Evolutionary conservation across 2,113 vertebrate genomes (phyloP).

Genomic region (Peromyscus leucopus): DNA sequence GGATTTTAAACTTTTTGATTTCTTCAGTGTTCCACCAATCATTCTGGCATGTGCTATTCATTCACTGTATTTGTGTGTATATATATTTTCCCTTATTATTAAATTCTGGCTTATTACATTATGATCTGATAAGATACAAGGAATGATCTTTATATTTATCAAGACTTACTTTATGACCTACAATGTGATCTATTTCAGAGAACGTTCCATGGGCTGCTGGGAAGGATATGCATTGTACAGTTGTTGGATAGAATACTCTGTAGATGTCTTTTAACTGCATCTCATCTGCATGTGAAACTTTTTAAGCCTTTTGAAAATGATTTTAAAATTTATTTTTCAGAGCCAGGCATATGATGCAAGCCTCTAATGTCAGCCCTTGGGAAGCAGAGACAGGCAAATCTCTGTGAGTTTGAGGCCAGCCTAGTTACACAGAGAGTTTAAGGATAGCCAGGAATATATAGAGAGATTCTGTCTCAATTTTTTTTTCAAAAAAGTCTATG

Average conservation of each 20-base stretch:
- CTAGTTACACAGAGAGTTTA: neutral
- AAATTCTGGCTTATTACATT: neutral
- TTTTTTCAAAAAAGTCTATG: neutral
- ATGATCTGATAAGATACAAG: neutral
- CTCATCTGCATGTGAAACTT: neutral
- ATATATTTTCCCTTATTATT: neutral
- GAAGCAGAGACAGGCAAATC: neutral
- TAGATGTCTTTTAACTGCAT: neutral
- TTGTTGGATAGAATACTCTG: neutral
- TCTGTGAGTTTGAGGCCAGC: neutral
- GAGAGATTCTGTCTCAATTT: neutral
- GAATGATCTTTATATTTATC: neutral
- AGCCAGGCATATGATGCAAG: too few relatives aligned
- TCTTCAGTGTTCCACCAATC: neutral
- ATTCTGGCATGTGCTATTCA: neutral
- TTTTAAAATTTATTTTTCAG: conserved; percentile 47
- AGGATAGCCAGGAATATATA: neutral
- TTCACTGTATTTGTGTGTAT: neutral
- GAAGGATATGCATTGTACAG: neutral
- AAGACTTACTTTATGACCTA: neutral
- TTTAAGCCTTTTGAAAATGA: conserved; percentile 35
- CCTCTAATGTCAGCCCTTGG: neutral
- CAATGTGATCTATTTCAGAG: neutral
- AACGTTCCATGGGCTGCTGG: neutral
- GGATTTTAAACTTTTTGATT: neutral